Percentiles rank a stretch among this genome's conserved stretches.
phyloP scores from a whole-genome alignment of 2,113 vertebrate species.

The Steatornis caripensis region DNA sequence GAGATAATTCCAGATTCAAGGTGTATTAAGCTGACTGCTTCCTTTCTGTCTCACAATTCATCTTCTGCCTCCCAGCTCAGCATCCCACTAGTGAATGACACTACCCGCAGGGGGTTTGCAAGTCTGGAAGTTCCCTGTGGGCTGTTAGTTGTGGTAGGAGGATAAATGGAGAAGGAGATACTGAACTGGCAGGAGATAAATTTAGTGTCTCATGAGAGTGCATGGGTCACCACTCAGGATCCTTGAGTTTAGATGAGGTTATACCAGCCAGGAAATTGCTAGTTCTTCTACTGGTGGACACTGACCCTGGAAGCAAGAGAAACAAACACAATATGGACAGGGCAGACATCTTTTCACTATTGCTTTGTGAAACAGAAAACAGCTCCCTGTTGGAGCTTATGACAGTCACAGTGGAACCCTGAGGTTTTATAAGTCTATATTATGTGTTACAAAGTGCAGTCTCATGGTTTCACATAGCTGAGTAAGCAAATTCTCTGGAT shows the following conservation, averaged over 20 bases:
- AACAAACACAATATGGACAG: not conserved
- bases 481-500: conserved; percentile 35
- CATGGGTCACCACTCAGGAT: not conserved
- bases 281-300: not conserved
- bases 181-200: not conserved
- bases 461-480: conserved; percentile 31
- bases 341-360: not conserved
- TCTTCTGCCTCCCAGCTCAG: not conserved
- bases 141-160: not conserved
- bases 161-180: not conserved
- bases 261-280: not conserved
- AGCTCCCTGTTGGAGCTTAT: not conserved
- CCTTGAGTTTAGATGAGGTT: not conserved
- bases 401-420: not conserved
- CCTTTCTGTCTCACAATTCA: not conserved
- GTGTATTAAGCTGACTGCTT: not conserved
- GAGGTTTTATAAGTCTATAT: conserved; percentile 38
- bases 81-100: not conserved
- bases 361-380: not conserved
- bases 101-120: not conserved
- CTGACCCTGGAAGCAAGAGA: not conserved
- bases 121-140: not conserved
- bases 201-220: not conserved
- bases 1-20: not conserved
- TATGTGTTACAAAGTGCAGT: not conserved